Evolutionary conservation across 2,888 invertebrate species (phyloP), one percentile per base, ranked within the genome.

Genomic region (Cephus pulcher): DNA sequence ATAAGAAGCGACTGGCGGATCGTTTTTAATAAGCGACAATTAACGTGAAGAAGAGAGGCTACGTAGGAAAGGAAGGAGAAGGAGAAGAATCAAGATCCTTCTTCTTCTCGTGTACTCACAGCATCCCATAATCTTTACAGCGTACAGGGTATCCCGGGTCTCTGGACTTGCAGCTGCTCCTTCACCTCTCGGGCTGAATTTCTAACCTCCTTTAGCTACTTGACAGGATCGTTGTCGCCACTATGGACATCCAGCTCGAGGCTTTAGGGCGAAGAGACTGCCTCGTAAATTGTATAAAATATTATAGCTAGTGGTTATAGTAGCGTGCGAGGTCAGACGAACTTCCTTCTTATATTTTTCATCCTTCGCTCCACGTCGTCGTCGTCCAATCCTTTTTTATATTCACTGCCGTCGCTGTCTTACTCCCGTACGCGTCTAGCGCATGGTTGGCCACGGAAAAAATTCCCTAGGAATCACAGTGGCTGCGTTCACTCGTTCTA

Each of bases 11-110:
- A 75, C 75, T 80, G 84, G 84, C 75, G 76, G 79, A 79, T 80
- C 80, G 80, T 88, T 90, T 90, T 90, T 90, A 91, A 91, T 90
- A 91, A 90, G 89, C 87, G 86, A 87, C 89, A 90, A 91, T 91
- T 90, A 90, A 86, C 79, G 79, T 73, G 40, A 80, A 79, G 81
- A 78, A 79, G 56, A 56, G 56, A 56, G 23, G 56, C 56, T 15
- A 9, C 2, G 56, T 0, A 56, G 56, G 23, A 56, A 56, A 9
- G 6, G 0, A 4, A 40, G 12, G 6, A 40, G 4, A 6, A 23
- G 40, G 35, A 35, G 35, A 56, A 23, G 56, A 56, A 56, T 56
- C 56, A 56, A 75, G 74, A 32, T 34, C 32, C 32, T 32, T 34
- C 71, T 33, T 32, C 40, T 68, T 33, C 71, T 35, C 74, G n/a